Percentiles rank a stretch among this genome's conserved stretches.
Conservation (phyloP, 2,113 vertebrate species). For the Hypanus sabinus region DNA sequence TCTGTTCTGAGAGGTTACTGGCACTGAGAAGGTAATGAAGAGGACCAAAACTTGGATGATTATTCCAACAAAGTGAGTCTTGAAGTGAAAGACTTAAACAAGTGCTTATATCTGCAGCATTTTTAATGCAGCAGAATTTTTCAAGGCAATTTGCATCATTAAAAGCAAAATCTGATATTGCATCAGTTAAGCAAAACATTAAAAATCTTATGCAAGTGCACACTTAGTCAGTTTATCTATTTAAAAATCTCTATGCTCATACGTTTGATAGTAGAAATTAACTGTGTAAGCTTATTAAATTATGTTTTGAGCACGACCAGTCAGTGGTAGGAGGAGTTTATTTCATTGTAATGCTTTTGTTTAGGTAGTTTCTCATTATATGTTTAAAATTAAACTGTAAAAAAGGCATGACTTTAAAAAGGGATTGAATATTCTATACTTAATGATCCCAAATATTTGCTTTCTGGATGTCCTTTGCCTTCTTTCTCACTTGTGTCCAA, state of each 20-base stretch:
- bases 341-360: background rate
- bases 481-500: background rate
- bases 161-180: too few species aligned
- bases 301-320: background rate
- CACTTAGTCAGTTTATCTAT: background rate
- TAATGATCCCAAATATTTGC: slow-evolving; percentile 2
- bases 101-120: too few species aligned
- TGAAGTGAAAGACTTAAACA: background rate
- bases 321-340: too few species aligned
- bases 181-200: background rate
- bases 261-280: background rate
- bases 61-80: background rate
- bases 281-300: background rate
- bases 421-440: background rate
- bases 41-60: background rate
- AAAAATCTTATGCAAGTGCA: background rate
- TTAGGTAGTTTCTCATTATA: background rate
- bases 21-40: background rate
- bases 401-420: background rate
- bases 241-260: background rate
- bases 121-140: too few species aligned
- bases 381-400: background rate
- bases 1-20: background rate
- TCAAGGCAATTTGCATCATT: too few species aligned
- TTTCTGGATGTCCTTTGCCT: background rate